Evolutionary conservation across 2,113 vertebrate species (phyloP).

Genomic region (Neogobius melanostomus): DNA sequence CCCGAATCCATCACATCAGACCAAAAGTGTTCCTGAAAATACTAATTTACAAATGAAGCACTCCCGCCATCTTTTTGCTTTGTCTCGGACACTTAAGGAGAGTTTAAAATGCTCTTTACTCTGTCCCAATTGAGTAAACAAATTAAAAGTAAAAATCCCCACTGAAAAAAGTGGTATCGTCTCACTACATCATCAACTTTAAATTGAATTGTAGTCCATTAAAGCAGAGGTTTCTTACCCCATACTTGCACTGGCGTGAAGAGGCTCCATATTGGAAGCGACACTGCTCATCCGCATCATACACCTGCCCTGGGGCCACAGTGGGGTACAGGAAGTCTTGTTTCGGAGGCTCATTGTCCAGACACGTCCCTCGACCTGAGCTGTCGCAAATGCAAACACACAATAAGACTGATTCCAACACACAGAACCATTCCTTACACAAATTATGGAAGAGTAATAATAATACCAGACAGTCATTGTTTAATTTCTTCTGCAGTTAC

Average conservation of each 20-base stretch:
- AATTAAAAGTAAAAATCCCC: too few species aligned
- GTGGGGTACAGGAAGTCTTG: constrained; percentile 99
- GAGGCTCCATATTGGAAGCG: constrained; percentile 97
- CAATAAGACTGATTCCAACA: constrained; percentile 78
- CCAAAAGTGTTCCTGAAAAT: too few species aligned
- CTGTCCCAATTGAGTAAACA: too few species aligned
- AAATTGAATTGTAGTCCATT: not conserved
- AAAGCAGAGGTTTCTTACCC: constrained; percentile 89
- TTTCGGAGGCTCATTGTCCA: constrained; percentile 99
- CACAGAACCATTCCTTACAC: constrained; percentile 42
- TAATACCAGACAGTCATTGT: constrained; percentile 15
- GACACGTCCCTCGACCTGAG: constrained; percentile 99
- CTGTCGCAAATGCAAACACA: constrained; percentile 95
- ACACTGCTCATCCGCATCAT: constrained; percentile 97
- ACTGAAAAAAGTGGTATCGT: too few species aligned
- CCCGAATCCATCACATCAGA: too few species aligned
- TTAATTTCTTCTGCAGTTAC: constrained; percentile 1
- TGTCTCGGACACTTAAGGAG: constrained; percentile 14
- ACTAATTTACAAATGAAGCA: too few species aligned
- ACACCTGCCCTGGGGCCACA: constrained; percentile 98
- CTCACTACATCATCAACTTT: not conserved
- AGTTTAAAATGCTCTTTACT: not conserved
- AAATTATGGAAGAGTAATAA: not conserved
- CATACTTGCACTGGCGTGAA: constrained; percentile 98
- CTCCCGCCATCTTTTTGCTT: constrained; percentile 7